A percentile compares a stretch with the other conserved stretches of the same genome.
Conservation (phyloP, 2,113 vertebrate genomes). For the Anoura caudifer region DNA sequence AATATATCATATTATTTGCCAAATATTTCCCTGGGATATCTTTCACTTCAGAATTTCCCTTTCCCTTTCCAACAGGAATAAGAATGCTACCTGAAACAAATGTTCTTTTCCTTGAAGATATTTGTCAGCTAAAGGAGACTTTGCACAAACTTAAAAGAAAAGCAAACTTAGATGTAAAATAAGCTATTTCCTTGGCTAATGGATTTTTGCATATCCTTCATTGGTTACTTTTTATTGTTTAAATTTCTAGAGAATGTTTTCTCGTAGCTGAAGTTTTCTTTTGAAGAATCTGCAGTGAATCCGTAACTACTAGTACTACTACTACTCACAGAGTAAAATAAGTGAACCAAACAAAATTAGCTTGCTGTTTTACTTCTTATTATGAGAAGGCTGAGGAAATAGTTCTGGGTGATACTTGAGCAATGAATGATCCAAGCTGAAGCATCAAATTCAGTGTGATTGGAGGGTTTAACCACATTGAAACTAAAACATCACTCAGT, state of each 20-base stretch:
- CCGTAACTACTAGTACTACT: neutral
- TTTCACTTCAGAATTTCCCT: conserved; percentile 55
- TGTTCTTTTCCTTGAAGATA: conserved; percentile 43
- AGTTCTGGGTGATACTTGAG: neutral
- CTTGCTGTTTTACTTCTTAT: neutral
- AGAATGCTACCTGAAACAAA: conserved; percentile 48
- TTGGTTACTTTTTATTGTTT: conserved; percentile 31
- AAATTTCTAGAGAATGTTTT: conserved; percentile 8
- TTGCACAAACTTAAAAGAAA: conserved; percentile 33
- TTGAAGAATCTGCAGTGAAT: conserved; percentile 14
- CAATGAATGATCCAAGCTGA: neutral
- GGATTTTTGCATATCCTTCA: neutral
- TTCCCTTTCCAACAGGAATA: conserved; percentile 45
- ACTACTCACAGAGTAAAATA: neutral
- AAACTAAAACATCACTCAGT: neutral
- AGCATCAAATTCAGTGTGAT: neutral
- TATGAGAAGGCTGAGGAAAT: neutral
- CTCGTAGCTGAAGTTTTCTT: neutral
- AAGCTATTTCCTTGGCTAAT: neutral
- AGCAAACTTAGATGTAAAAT: neutral
- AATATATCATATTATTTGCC: conserved; percentile 53
- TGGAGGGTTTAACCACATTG: neutral
- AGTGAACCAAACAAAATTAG: conserved; percentile 22
- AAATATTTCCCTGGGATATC: conserved; percentile 42
- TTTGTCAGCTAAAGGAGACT: conserved; percentile 42